Evolutionary conservation across 2,797 vertebrate genomes (phyloP).

Genomic region (Pelodytes ibericus): DNA sequence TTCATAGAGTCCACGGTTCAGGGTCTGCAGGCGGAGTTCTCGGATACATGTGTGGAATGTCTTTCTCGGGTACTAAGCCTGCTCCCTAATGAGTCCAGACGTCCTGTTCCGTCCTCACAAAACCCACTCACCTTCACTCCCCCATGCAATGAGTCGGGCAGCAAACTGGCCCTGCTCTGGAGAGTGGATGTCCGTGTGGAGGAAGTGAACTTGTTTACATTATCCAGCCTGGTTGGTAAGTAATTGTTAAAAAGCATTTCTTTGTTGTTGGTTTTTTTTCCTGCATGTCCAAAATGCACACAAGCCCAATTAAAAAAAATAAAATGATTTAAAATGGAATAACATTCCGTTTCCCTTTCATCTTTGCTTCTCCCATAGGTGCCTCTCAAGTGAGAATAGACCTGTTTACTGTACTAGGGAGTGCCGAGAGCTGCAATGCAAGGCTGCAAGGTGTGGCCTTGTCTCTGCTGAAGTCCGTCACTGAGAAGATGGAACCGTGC

Average conservation of each 20-base stretch:
- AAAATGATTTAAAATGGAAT: too few relatives aligned
- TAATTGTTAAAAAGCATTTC: too few relatives aligned
- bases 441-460: constrained; percentile 84
- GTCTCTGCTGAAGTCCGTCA: constrained; percentile 82
- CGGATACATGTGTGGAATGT: constrained; percentile 90
- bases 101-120: constrained; percentile 34
- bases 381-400: constrained; percentile 88
- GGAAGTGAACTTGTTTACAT: constrained; percentile 89
- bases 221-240: constrained; percentile 88
- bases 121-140: constrained; percentile 22
- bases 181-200: constrained; percentile 89
- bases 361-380: constrained; percentile 71
- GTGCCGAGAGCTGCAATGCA: constrained; percentile 79
- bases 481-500: constrained; percentile 89
- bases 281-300: too few relatives aligned
- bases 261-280: too few relatives aligned
- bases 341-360: too few relatives aligned
- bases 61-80: constrained; percentile 86
- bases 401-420: constrained; percentile 76
- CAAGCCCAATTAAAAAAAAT: too few relatives aligned
- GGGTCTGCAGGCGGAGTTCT: constrained; percentile 90
- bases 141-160: constrained; percentile 57
- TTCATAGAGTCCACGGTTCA: constrained; percentile 87
- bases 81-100: constrained; percentile 58
- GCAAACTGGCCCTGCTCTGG: constrained; percentile 74